Base-by-base conservation (phyloP, 2,113 vertebrate species). In the Phocoena phocoena region DNA sequence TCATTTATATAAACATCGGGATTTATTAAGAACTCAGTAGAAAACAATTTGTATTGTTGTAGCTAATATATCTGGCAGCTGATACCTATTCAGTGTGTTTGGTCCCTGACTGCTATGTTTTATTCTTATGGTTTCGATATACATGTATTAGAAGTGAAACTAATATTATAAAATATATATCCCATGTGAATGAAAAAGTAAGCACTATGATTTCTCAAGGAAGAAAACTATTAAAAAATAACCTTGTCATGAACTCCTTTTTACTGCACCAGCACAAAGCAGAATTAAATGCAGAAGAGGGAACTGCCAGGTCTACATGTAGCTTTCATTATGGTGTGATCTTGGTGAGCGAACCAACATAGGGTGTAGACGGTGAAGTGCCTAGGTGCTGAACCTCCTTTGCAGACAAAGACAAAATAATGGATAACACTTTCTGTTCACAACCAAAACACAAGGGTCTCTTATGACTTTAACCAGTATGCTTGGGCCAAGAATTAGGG, bases 351-450 rank as follows among this genome's bases (percentile, higher is more conserved):
- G 33, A 33, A 47, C 12, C 25, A 25, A 1, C 3, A 47, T 0
- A 15, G 25, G 44, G 53, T 38, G 2, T 70, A 23, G 50, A 70
- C 23, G 6, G 2, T 63, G 55, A 90, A 68, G 38, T 90, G 50
- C 50, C 28, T 41, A 31, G 38, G 50, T 92, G 12, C 67, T 82
- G 4, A 95, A 62, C 21, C 85, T 44, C 44, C 82, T 90, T 93
- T 95, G 47, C 25, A 60, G 53, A 71, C 21, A 77, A 60, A 71
- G 71, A 96, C 21, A 93, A 88, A 74, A 96, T 84, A 80, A 68
- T 31, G 41, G 21, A 9, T 36, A 79, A 62, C 21, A 26, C 5
- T 33, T 92, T 67, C 26, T 86, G 31, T 81, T 44, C 20, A 68
- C 55, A 93, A 82, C 44, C 23, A 85, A 60, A 88, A 70, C 14